A percentile compares a stretch with the other conserved stretches of the same genome.
These are phyloP conservation scores for Coilia nasus DNA, from an alignment of 2,797 vertebrate genomes.

Conservation along the genomic window DNA sequence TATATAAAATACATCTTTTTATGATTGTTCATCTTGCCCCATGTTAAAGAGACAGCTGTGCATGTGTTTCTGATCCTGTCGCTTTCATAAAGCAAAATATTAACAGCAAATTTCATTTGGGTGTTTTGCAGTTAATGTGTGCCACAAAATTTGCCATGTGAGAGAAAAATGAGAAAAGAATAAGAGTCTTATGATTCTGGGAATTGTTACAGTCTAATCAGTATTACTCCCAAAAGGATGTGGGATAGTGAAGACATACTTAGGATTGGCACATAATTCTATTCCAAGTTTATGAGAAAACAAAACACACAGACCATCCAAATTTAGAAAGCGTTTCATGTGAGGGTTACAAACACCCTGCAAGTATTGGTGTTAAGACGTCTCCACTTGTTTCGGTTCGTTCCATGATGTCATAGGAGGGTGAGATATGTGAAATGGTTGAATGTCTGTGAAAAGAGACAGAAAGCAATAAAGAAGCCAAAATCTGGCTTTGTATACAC, in stretches of 20 bases:
- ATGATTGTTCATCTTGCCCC: background rate
- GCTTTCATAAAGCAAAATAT: background rate
- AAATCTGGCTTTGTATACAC: conserved; percentile 24
- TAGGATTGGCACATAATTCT: conserved; percentile 6
- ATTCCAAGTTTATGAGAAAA: background rate
- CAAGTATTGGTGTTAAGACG: background rate
- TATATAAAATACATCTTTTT: background rate
- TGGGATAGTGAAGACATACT: conserved; percentile 11
- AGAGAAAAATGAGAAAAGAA: background rate
- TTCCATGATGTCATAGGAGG: conserved; percentile 28
- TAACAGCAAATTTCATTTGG: background rate
- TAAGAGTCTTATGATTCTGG: background rate
- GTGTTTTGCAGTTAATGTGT: background rate
- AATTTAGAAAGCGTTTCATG: background rate
- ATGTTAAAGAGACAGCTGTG: background rate
- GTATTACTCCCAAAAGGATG: background rate
- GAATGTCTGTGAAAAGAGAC: background rate
- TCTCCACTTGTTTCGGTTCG: background rate
- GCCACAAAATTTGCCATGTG: background rate
- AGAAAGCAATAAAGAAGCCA: conserved; percentile 12
- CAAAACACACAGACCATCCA: conserved; percentile 2
- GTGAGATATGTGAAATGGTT: conserved; percentile 3
- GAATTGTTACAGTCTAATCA: background rate
- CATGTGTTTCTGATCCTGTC: background rate
- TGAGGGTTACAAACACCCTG: background rate